Percentiles rank a stretch among this genome's conserved stretches.
phyloP scores from a whole-genome alignment of 2,888 invertebrate genomes.

The Xanthia togata region DNA sequence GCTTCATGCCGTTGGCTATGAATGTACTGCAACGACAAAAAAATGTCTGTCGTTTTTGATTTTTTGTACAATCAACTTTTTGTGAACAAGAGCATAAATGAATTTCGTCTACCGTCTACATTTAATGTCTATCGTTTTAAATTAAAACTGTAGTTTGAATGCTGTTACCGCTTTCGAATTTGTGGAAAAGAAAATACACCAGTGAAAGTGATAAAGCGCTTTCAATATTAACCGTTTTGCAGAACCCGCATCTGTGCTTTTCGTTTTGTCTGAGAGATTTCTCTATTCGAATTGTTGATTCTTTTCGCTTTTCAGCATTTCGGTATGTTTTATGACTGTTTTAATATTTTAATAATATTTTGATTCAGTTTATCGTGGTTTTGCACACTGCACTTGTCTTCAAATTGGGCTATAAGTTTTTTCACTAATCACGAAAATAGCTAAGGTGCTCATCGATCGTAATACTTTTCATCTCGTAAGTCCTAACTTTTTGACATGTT shows the following conservation, averaged over 20 bases:
- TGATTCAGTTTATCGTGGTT: not conserved
- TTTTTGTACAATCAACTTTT: conserved; percentile 39
- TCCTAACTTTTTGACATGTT: conserved; percentile 41
- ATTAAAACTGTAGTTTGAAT: conserved; percentile 41
- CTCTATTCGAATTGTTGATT: conserved; percentile 49
- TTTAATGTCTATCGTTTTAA: conserved; percentile 49
- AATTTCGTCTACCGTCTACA: conserved; percentile 13
- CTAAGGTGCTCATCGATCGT: conserved; percentile 3
- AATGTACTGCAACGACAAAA: conserved; percentile 31
- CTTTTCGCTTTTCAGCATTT: conserved; percentile 26
- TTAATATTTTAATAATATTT: conserved; percentile 6
- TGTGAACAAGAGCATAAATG: conserved; percentile 35
- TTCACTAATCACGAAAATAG: conserved; percentile 1
- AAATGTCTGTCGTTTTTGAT: conserved; percentile 4
- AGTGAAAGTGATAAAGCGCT: conserved; percentile 43
- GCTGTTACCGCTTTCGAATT: conserved; percentile 43
- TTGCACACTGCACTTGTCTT: not conserved
- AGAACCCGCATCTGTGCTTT: conserved; percentile 28
- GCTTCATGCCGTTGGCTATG: conserved; percentile 28
- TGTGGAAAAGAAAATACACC: conserved; percentile 53
- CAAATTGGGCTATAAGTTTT: not conserved
- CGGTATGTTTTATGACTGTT: conserved; percentile 17
- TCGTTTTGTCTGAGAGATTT: conserved; percentile 46
- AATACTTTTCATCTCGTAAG: conserved; percentile 29
- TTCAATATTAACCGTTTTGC: conserved; percentile 53